phyloP scores from a whole-genome alignment of 2,113 vertebrate genomes.

The Python bivittatus region DNA sequence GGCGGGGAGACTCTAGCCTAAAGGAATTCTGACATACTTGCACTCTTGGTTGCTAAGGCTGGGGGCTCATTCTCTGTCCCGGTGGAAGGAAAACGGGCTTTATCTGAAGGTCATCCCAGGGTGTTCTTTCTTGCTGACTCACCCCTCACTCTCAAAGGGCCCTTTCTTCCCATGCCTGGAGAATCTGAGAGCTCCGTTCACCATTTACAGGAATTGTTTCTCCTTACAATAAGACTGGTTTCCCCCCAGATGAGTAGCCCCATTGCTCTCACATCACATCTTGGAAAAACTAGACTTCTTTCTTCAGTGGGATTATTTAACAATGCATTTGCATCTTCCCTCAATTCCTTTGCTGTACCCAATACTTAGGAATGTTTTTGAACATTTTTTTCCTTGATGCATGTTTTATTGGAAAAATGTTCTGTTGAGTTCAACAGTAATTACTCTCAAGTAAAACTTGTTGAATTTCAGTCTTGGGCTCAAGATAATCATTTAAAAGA shows the following conservation, averaged over 20 bases:
- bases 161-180: background rate
- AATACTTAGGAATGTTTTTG: too few relatives aligned
- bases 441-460: background rate
- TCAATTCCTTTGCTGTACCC: accelerated
- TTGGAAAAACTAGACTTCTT: accelerated
- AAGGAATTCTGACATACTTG: background rate
- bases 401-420: background rate
- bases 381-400: background rate
- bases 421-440: background rate
- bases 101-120: background rate
- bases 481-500: background rate
- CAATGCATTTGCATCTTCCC: background rate
- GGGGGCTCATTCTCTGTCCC: background rate
- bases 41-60: background rate
- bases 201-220: background rate
- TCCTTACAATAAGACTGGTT: accelerated
- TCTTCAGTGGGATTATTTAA: accelerated
- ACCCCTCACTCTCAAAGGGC: background rate
- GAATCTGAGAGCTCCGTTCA: background rate
- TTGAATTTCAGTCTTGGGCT: background rate
- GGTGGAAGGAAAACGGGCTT: background rate
- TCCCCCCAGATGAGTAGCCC: background rate
- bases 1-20: background rate
- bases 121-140: background rate
- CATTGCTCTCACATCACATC: background rate